Base-by-base conservation (phyloP, 1,140 invertebrate species). In the Lithobius niger region DNA sequence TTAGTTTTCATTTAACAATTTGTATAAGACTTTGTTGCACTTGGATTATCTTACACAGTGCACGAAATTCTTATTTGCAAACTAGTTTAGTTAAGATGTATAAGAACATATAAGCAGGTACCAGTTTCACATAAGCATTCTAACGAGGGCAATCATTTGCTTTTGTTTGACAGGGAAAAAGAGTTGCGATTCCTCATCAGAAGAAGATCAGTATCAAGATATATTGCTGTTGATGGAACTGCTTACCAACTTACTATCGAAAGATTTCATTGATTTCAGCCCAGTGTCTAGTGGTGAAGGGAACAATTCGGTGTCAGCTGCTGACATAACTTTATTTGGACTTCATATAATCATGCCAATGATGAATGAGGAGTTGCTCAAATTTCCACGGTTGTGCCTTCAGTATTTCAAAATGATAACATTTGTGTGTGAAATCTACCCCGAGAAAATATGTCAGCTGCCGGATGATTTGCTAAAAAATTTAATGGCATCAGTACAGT, bases 341-440 rank as follows among this genome's bases (percentile, higher is more conserved):
- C 69, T 88, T 0, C 79, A 77, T 63, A 80, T 83, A 49, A 72
- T 88, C 49, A 80, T 86, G 73, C 84, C 84, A 21, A 67, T 88
- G 48, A 84, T 88, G 77, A 83, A 76, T 45, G 69, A 77, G n/a
- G 81, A 87, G 64, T 65, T 88, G 21, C 67, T 87, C 4, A 78
- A 83, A 65, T 82, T 85, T 67, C 74, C 75, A 1, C 73, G 74
- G 2, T 67, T 89, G 15, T 86, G 84, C 64, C 62, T 71, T 27
- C 75, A 81, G 66, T 82, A 76, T 68, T 77, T 73, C 61, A 77
- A 75, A 66, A 76, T 84, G 64, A 71, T 86, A 31, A 74, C 77
- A 26, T 79, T 79, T 60, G 72, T 84, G 40, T 79, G 79, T 61
- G 82, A 84, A 64, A 74, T 81, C 54, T 77, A 80, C 69, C 77